Base-by-base conservation (phyloP, 2,888 invertebrate genomes). In the Smittia sp. region DNA sequence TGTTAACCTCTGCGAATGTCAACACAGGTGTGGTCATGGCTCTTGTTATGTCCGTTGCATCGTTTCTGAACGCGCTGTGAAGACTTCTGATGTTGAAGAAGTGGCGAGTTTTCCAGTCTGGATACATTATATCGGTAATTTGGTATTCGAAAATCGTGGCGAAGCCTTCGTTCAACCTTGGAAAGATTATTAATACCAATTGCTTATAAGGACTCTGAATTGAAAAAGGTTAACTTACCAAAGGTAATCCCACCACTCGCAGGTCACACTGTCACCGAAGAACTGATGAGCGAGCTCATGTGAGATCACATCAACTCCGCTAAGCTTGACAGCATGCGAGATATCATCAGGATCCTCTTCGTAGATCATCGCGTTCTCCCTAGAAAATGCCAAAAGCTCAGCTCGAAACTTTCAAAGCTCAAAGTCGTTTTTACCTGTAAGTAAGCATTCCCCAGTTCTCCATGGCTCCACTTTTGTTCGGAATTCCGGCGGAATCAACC, bases 251-350 rank as follows among this genome's bases (percentile, higher is more conserved):
- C 72, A 72, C 72, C 72, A 72, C 0, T 58, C 39, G 9, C 72
- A 72, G 20, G 72, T 72, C 0, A 72, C 72, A 13, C 22, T 20
- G 58, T 72, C 58, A 13, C 73, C 73, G 63, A 73, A 73, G 46
- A 73, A 73, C 46, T 62, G 62, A 25, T 73, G 73, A n/a, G 65
- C 73, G 32, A 70, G 13, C 54, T 70, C 70, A 58, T 70, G 70
- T 18, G 58, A 24, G 58, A 70, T 70, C 13, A 70, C 58, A 27
- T 27, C 1, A 38, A 70, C 70, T 20, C 70, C 70, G 3, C 58
- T 38, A 7, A 32, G 32, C 2, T 46, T 52, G 25, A 52, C 52
- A 20, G 70, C 15, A 15, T 70, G 70, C 1, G 58, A 32, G 20
- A 32, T 32, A 18, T 70, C 70, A 1, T 70, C 20, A 18, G 6